Conservation (phyloP, 1,140 invertebrate genomes). For the Epicauta chinensis region DNA sequence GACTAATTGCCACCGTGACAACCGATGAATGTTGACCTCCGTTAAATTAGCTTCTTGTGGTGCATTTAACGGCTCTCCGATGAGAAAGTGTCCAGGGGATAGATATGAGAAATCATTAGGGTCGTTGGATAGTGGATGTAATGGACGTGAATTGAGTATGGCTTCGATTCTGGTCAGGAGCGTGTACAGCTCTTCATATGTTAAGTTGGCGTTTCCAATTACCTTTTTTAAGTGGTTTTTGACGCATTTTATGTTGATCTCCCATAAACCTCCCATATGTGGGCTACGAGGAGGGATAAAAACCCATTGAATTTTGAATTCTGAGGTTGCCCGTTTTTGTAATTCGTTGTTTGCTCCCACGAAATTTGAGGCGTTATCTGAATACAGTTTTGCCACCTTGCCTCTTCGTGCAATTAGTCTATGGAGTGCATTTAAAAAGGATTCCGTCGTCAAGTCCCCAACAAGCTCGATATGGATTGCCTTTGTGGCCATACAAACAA, state of each 20-base stretch:
- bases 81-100: conserved; percentile 22
- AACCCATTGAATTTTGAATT: conserved; percentile 1
- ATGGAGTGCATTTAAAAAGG: too few relatives aligned
- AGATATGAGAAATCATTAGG: conserved; percentile 29
- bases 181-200: conserved; percentile 19
- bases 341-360: conserved; percentile 17
- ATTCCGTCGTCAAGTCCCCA: conserved; percentile 25
- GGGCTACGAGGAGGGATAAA: neutral
- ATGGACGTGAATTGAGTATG: conserved; percentile 31
- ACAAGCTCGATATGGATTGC: conserved; percentile 40
- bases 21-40: too few relatives aligned
- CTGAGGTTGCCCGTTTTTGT: neutral
- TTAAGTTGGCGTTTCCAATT: conserved; percentile 22
- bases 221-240: conserved; percentile 12
- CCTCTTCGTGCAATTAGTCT: conserved; percentile 34
- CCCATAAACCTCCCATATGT: conserved; percentile 1
- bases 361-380: conserved; percentile 33
- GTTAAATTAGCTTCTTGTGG: too few relatives aligned
- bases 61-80: neutral
- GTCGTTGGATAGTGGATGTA: conserved; percentile 30
- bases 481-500: conserved; percentile 36
- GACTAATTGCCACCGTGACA: too few relatives aligned
- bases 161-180: conserved; percentile 24
- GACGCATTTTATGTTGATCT: neutral
- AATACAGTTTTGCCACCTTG: conserved; percentile 22